Evolutionary conservation across 2,113 vertebrate species (phyloP), one percentile per base, ranked within the genome.

Genomic region (Rousettus leschenaultii): DNA sequence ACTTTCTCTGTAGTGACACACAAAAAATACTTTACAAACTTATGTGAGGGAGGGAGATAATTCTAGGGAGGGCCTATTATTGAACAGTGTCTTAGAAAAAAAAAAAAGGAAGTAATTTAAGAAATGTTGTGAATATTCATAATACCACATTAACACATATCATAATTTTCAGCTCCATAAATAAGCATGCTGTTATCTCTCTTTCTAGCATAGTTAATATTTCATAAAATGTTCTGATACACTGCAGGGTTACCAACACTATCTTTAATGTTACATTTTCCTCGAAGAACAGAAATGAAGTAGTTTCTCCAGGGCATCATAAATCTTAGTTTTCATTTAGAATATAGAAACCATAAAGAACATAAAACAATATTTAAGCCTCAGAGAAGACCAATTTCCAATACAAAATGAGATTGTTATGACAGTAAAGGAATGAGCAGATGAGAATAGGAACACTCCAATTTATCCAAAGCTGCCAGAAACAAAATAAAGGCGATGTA

Each of bases 361-460:
- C 87, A 97, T 98, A 98, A 98, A 98, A 98, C 92, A 98, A 97
- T 98, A 98, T 98, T 98, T 98, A 98, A 98, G 94, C 97, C 96
- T 98, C 95, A 97, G 96, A 98, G 82, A 98, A 98, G 97, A 97
- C 84, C 97, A 98, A 98, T 98, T 98, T 98, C 98, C 95, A 97
- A 74, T 97, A 98, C 91, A 91, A 98, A 98, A 97, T 95, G 91
- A 73, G 48, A 98, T 97, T 98, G 97, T 98, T 98, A 97, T 94
- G 96, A 98, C 97, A 98, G 95, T 97, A 98, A 98, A 98, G 92
- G 98, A 98, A 98, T 91, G 80, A 98, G 33, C 53, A 95, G 92
- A 97, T 95, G 92, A 98, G 90, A 97, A 89, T 40, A 97, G 97
- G 92, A 89, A 96, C 95, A 97, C 95, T 98, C 70, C 86, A 97